Evolutionary conservation across 2,797 vertebrate species (phyloP).

Genomic region (Protosalanx chinensis): DNA sequence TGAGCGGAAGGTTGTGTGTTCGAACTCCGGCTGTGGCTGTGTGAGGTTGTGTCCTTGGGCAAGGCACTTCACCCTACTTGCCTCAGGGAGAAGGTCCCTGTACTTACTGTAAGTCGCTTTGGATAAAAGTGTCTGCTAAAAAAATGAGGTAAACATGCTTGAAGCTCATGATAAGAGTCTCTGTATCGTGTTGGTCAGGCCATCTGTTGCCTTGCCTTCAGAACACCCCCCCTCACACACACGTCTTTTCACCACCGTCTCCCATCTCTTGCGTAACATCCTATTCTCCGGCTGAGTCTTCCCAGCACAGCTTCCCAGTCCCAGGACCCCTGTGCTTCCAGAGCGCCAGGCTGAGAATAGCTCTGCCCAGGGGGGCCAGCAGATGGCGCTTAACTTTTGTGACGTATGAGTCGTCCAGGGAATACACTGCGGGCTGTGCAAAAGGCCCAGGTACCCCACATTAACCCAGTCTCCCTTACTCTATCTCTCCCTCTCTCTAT

Average conservation of each 20-base stretch:
- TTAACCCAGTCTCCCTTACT: background rate
- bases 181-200: background rate
- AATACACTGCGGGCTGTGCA: slow-evolving; percentile 41
- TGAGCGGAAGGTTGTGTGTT: no score
- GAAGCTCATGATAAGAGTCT: background rate
- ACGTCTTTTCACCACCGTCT: no score
- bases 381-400: slow-evolving; percentile 44
- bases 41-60: no score
- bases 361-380: slow-evolving; percentile 36
- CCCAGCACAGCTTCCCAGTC: no score
- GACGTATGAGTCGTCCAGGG: slow-evolving; percentile 33
- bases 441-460: background rate
- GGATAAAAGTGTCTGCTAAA: no score
- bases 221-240: background rate
- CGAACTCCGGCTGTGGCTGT: no score
- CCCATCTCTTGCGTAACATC: no score
- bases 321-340: background rate
- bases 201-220: slow-evolving; percentile 1
- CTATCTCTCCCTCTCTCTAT: no score
- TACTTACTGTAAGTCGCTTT: no score
- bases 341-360: slow-evolving; percentile 36
- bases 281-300: no score
- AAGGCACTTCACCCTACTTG: no score
- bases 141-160: background rate
- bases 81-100: no score